Evolutionary conservation across 2,113 vertebrate species (phyloP).

Genomic region (Butastur rufipennis): DNA sequence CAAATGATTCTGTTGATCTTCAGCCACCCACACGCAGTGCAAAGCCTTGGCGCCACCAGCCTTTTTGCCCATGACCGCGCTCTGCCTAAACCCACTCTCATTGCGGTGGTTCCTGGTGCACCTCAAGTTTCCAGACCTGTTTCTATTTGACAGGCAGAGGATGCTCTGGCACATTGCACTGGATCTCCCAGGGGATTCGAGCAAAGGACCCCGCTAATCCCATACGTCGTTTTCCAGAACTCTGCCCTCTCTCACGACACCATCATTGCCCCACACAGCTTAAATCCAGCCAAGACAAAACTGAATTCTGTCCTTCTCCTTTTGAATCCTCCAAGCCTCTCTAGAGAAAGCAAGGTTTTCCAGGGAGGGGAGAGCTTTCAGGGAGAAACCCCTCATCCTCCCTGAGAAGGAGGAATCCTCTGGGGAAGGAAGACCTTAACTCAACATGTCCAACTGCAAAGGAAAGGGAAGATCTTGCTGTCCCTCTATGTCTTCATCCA

Average conservation of each 20-base stretch:
- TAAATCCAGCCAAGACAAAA: neutral
- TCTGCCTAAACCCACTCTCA: neutral
- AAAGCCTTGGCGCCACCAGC: neutral
- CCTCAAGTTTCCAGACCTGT: neutral
- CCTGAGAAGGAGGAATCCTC: neutral
- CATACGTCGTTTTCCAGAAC: neutral
- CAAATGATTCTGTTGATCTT: neutral
- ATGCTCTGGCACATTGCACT: neutral
- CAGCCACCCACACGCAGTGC: neutral
- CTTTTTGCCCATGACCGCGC: rapidly evolving
- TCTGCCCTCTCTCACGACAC: neutral
- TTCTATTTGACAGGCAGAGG: neutral
- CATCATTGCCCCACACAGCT: neutral
- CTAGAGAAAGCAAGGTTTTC: neutral
- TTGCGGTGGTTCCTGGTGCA: neutral
- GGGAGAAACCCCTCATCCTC: neutral
- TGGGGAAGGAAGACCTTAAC: neutral
- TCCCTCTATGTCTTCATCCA: neutral
- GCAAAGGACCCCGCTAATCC: neutral
- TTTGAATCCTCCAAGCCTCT: neutral
- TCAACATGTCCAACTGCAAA: neutral
- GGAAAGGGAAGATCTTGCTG: neutral
- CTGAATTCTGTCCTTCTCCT: neutral
- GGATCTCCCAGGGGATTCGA: neutral
- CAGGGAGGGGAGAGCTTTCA: neutral